Percentiles rank a stretch among this genome's conserved stretches.
Conservation (phyloP, 2,113 vertebrate species). For the Capreolus pygargus region DNA sequence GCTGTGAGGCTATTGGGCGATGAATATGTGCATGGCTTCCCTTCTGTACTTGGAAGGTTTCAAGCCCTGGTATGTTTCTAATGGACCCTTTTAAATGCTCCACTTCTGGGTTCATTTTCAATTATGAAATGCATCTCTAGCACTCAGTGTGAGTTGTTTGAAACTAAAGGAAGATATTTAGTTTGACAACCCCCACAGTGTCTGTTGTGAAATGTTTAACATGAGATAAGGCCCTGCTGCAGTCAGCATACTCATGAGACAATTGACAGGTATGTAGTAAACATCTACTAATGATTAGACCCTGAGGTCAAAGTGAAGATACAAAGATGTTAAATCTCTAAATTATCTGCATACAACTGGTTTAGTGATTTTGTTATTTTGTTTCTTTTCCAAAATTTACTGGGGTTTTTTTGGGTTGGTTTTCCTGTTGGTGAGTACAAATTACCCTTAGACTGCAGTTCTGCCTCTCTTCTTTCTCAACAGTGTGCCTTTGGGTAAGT, state of each 20-base stretch:
- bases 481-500: background rate
- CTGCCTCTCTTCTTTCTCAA: background rate
- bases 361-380: constrained; percentile 24
- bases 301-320: background rate
- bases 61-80: constrained; percentile 21
- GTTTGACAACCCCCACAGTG: background rate
- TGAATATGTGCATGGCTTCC: background rate
- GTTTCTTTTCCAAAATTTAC: constrained; percentile 23
- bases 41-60: background rate
- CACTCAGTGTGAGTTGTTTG: background rate
- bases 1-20: background rate
- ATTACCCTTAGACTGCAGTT: background rate
- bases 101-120: constrained; percentile 46
- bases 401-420: background rate
- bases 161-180: background rate
- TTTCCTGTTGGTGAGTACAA: background rate
- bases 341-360: background rate
- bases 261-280: background rate
- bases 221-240: background rate
- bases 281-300: background rate
- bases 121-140: constrained; percentile 14
- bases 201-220: constrained; percentile 33
- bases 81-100: background rate
- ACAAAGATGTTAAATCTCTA: background rate
- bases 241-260: background rate